Conservation (phyloP, 2,888 invertebrate species). For the Cylloceria caligata region DNA sequence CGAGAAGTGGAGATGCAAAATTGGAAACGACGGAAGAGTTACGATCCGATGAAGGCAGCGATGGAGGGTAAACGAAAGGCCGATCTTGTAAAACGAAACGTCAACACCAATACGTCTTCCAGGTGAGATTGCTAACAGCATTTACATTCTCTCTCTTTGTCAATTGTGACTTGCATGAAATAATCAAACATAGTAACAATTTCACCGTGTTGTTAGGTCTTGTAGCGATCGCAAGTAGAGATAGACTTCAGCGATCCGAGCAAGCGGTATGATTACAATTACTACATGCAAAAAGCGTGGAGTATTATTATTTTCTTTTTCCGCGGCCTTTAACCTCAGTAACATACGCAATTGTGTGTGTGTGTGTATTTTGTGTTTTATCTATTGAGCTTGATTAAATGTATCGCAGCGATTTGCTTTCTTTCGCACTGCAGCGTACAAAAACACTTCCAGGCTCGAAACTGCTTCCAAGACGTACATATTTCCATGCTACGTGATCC, state of each 20-base stretch:
- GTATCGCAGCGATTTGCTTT: slow-evolving; percentile 34
- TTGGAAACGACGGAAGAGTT: slow-evolving; percentile 97
- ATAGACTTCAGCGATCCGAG: slow-evolving; percentile 75
- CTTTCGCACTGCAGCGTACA: slow-evolving; percentile 25
- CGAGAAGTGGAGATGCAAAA: slow-evolving; percentile 96
- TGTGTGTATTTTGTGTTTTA: no score
- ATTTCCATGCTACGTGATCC: neutral
- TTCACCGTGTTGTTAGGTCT: slow-evolving; percentile 78
- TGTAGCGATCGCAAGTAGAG: slow-evolving; percentile 80
- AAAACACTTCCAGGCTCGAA: slow-evolving; percentile 14
- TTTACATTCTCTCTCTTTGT: slow-evolving; percentile 8
- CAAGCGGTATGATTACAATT: slow-evolving; percentile 76
- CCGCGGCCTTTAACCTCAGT: slow-evolving; percentile 44
- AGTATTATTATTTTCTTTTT: slow-evolving; percentile 66
- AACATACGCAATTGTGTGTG: slow-evolving; percentile 3
- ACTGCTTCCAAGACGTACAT: slow-evolving; percentile 39
- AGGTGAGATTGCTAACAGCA: slow-evolving; percentile 73
- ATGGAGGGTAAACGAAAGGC: slow-evolving; percentile 91
- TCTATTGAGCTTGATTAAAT: slow-evolving; percentile 4
- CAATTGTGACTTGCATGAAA: slow-evolving; percentile 40
- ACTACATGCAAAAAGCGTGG: slow-evolving; percentile 63
- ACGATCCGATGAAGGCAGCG: slow-evolving; percentile 97
- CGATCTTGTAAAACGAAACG: slow-evolving; percentile 77
- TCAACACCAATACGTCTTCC: slow-evolving; percentile 77
- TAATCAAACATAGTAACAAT: slow-evolving; percentile 68